Evolutionary conservation across 1,140 invertebrate genomes (phyloP), one percentile per base, ranked within the genome.

Genomic region (Lordiphosa collinella): DNA sequence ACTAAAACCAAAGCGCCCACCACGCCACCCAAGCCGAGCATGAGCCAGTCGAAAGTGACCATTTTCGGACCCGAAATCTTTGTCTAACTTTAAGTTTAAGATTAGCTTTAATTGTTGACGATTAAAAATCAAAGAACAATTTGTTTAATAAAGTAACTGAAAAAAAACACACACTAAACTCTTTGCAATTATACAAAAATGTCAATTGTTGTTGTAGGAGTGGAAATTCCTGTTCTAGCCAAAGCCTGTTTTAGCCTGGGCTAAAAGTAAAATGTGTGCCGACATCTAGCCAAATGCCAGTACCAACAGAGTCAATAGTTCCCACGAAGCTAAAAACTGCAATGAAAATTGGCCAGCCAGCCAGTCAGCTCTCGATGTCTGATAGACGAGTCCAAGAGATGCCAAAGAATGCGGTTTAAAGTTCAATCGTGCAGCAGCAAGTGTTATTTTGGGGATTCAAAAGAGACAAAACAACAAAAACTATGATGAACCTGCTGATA

Each of bases 361-460:
- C 16, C 16, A 16, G 25, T 9, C 36, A 43, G 37, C 47, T 66
- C 51, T 35, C 69, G 40, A 49, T 53, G 56, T 9, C 62, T 67
- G 66, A 76, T 71, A 71, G 76, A 72, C 59, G 76, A 63, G 78
- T 67, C 73, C 61, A 65, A 71, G 16, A 75, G 71, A 54, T 54
- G 50, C 57, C 56, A 50, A 82, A 84, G 78, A 84, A 84, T 85
- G 79, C 69, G 79, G 78, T 67, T 84, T 84, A 84, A 84, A 84
- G 78, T 84, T 84, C 78, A 84, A 84, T 85, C 79, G 79, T 78
- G 78, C 72, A 78, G 78, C 72, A 78, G 72, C 78, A 82, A 82
- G 78, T 82, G 72, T 58, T 82, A 71, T 80, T 76, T 71, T 53
- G 25, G 49, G 41, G 51, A 29, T 47, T 9, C 41, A 43, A 43